A percentile compares a stretch with the other conserved stretches of the same genome.
Conservation (phyloP, 2,797 vertebrate species). For the Sebastes dallii region DNA sequence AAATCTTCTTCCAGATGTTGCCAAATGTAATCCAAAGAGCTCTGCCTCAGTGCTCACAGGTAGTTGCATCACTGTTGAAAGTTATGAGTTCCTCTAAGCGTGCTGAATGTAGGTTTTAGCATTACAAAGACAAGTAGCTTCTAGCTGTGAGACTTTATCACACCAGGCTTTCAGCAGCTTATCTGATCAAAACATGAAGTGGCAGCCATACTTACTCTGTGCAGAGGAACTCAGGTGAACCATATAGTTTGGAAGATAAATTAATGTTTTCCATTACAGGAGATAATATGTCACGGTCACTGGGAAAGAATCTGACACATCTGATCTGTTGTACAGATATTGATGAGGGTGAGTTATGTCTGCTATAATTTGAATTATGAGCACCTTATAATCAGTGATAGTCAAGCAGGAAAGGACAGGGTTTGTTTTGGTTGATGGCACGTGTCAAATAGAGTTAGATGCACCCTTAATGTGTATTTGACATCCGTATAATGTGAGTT, state of each 20-base stretch:
- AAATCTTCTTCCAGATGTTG: background rate
- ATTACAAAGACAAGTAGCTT: background rate
- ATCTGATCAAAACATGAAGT: constrained; percentile 1
- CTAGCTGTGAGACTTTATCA: background rate
- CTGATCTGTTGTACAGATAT: background rate
- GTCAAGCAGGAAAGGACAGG: background rate
- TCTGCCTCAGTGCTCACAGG: background rate
- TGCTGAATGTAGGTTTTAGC: background rate
- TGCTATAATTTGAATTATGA: background rate
- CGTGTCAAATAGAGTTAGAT: background rate
- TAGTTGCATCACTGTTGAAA: background rate
- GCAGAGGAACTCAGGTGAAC: background rate
- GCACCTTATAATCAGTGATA: background rate
- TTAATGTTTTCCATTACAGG: background rate
- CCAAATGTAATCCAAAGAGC: background rate
- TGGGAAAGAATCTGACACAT: background rate
- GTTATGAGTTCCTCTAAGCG: background rate
- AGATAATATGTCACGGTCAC: constrained; percentile 5
- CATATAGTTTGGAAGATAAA: background rate
- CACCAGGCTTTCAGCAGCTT: background rate
- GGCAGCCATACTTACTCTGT: background rate
- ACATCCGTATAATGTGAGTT: background rate
- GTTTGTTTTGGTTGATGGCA: background rate
- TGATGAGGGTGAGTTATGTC: background rate
- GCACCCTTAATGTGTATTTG: background rate